Evolutionary conservation across 2,888 invertebrate genomes (phyloP), one percentile per base, ranked within the genome.

Genomic region (Thymelicus lineola): DNA sequence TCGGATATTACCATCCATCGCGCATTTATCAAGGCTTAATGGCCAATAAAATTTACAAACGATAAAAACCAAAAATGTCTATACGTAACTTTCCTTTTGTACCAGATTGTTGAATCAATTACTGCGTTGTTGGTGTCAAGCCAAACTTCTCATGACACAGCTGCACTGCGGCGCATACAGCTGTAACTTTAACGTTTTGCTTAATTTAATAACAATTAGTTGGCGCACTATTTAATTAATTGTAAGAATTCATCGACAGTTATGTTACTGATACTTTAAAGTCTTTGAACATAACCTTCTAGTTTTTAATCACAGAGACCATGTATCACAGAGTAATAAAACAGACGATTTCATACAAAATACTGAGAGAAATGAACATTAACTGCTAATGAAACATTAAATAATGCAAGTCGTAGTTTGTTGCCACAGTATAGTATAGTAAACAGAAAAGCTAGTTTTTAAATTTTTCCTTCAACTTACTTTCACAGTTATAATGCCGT

Each of bases 131-230:
- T 63, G 63, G 63, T 50, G 50, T 50, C 36, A n/a, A 36, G 63
- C 63, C 63, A 63, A 63, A 53, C 63, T 50, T 63, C 38, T 36
- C 36, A 38, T 63, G 63, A 63, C 36, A 53, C 63, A 50, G 63
- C 63, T 63, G 63, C 63, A 63, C 14, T 63, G 63, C 63, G 63
- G 48, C 61, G 57, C 57, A 53, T 10, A 20, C 10, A 20, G 20
- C 20, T 17, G 10, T 53, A 20, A 50, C 12, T 17, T 12, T 53
- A 20, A 20, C 53, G 53, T 53, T 53, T 20, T 53, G 53, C 5
- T 53, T 6, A 53, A 53, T 53, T 50, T 53, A 53, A 53, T 20
- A 53, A 20, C 53, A 53, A 53, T 53, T 53, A 53, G 20, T 20
- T 20, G 53, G 5, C 9, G 0, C 5, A 20, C 10, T 53, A 12